Conservation (phyloP, 2,113 vertebrate genomes). For the Cryptomyrus ogoouensis region DNA sequence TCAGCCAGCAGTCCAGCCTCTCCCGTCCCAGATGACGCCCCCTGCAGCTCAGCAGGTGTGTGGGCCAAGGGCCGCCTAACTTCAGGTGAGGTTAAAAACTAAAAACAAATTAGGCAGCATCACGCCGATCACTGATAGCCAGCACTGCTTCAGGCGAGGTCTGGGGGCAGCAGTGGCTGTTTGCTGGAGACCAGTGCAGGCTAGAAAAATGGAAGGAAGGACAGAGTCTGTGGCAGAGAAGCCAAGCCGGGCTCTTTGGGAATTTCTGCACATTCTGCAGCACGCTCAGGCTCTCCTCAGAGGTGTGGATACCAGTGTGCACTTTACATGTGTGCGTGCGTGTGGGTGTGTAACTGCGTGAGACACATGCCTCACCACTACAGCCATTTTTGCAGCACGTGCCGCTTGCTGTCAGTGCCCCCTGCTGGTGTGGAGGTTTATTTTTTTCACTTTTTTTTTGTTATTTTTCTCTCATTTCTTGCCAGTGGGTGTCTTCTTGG, state of each 20-base stretch:
- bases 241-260: conserved; percentile 27
- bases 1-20: background rate
- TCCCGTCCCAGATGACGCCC: background rate
- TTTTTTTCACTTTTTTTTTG: conserved; percentile 42
- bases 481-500: conserved; percentile 82
- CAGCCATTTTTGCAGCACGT: conserved; percentile 40
- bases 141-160: conserved; percentile 23
- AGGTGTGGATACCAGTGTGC: background rate
- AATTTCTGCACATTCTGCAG: conserved; percentile 13
- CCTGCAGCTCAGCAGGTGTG: background rate
- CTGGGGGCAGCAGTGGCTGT: conserved; percentile 26
- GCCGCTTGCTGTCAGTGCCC: conserved; percentile 25
- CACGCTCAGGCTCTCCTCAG: conserved; percentile 25
- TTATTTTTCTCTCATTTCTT: conserved; percentile 77
- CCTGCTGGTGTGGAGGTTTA: conserved; percentile 35
- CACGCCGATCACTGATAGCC: conserved; percentile 39
- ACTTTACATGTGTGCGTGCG: background rate
- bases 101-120: conserved; percentile 88
- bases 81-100: conserved; percentile 32
- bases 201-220: conserved; percentile 20
- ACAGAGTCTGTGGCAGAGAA: conserved; percentile 38
- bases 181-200: background rate
- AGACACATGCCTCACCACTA: conserved; percentile 24
- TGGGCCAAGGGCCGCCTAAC: background rate
- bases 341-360: background rate